phyloP scores from a whole-genome alignment of 1,140 invertebrate species.

The Magallana ariakensis region DNA sequence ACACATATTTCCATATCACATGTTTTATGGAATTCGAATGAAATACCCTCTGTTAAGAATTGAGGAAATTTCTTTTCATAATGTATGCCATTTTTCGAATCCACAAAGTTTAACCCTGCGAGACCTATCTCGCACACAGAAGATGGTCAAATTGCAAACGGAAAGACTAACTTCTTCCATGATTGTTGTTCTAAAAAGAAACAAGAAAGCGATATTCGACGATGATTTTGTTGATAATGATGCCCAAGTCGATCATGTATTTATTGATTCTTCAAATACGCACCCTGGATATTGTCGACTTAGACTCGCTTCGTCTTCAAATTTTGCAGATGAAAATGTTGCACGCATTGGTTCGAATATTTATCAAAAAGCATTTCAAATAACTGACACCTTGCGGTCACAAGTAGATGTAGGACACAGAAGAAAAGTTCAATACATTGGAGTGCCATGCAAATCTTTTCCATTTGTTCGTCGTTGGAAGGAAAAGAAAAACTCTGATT shows the following conservation, averaged over 20 bases:
- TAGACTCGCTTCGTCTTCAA: background rate
- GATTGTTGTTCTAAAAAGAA: background rate
- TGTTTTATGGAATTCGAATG: background rate
- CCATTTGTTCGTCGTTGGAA: background rate
- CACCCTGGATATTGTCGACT: background rate
- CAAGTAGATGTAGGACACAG: background rate
- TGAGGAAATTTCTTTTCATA: background rate
- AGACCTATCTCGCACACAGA: background rate
- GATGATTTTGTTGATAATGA: too few species aligned
- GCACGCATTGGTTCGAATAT: background rate
- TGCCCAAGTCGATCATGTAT: too few species aligned
- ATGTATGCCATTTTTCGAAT: background rate
- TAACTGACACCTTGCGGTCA: background rate
- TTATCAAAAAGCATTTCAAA: background rate
- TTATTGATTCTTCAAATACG: background rate
- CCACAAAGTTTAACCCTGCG: background rate
- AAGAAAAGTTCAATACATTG: background rate
- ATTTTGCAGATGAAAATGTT: background rate
- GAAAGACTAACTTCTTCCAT: background rate
- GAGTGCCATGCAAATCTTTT: background rate
- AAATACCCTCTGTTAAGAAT: too few species aligned
- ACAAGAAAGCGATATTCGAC: background rate
- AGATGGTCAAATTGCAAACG: background rate
- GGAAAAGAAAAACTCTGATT: background rate
- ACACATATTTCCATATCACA: background rate